These are phyloP conservation scores for Pantherophis alleghaniensis DNA, from an alignment of 2,797 vertebrate species.

Conservation along the genomic window DNA sequence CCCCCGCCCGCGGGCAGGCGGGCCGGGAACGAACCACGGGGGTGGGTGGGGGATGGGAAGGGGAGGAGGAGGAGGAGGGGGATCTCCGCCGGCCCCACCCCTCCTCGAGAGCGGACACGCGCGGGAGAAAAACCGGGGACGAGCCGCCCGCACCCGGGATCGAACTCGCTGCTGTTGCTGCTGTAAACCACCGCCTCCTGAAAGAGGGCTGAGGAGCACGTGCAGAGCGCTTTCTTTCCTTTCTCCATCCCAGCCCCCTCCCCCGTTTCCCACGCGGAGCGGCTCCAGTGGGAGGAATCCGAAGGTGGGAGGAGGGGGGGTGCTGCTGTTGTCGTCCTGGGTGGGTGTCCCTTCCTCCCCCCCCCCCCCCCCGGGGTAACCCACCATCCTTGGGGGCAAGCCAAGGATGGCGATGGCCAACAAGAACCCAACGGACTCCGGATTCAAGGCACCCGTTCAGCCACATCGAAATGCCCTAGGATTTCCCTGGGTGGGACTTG, in stretches of 20 bases:
- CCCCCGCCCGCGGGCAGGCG: conserved; percentile 15
- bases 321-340: not conserved
- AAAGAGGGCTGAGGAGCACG: not conserved
- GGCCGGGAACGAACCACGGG: not conserved
- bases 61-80: too few relatives aligned
- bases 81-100: not conserved
- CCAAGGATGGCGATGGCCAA: not conserved
- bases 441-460: not conserved
- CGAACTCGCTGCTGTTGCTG: not conserved
- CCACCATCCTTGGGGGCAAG: not conserved
- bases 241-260: too few relatives aligned
- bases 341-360: too few relatives aligned
- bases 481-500: not conserved
- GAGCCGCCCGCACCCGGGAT: not conserved
- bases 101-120: not conserved
- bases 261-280: too few relatives aligned
- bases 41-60: not conserved
- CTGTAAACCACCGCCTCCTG: too few relatives aligned
- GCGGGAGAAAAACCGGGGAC: not conserved
- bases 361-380: not conserved
- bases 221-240: not conserved
- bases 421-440: not conserved
- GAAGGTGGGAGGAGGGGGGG: not conserved
- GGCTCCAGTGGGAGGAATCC: not conserved
- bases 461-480: not conserved